phyloP scores from a whole-genome alignment of 2,113 vertebrate species.

The Corythoichthys intestinalis region DNA sequence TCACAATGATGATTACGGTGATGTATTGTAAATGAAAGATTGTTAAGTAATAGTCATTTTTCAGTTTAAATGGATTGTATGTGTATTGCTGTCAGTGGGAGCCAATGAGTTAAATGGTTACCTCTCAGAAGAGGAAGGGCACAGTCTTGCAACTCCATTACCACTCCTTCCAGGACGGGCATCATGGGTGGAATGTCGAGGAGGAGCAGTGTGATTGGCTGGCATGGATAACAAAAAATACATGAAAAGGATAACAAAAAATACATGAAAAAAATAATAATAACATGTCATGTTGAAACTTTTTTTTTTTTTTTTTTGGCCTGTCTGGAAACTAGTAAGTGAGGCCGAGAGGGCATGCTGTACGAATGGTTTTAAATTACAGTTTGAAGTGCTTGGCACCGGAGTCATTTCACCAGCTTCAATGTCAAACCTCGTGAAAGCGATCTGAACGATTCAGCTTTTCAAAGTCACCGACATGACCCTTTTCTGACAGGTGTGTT shows the following conservation, averaged over 20 bases:
- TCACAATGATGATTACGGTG: no score
- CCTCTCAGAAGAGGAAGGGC: conserved; percentile 90
- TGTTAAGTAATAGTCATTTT: no score
- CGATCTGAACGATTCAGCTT: conserved; percentile 24
- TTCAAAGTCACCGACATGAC: conserved; percentile 11
- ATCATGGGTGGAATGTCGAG: conserved; percentile 94
- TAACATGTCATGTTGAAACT: not conserved
- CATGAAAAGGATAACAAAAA: conserved; percentile 42
- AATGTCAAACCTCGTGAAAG: conserved; percentile 32
- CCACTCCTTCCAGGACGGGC: conserved; percentile 86
- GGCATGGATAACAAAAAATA: conserved; percentile 44
- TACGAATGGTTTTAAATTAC: conserved; percentile 45
- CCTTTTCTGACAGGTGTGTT: not conserved
- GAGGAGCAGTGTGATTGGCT: conserved; percentile 87
- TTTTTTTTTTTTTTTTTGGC: no score
- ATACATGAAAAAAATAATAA: not conserved
- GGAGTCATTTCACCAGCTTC: conserved; percentile 28
- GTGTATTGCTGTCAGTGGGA: not conserved
- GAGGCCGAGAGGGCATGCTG: conserved; percentile 14
- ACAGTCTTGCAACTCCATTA: conserved; percentile 98
- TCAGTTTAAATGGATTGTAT: no score
- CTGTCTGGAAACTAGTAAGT: not conserved
- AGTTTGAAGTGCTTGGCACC: conserved; percentile 25
- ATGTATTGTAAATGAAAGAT: no score
- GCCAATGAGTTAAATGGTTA: conserved; percentile 34